These are phyloP conservation scores for Gandaritis pyraliata DNA, from an alignment of 2,888 invertebrate genomes.

Conservation along the genomic window DNA sequence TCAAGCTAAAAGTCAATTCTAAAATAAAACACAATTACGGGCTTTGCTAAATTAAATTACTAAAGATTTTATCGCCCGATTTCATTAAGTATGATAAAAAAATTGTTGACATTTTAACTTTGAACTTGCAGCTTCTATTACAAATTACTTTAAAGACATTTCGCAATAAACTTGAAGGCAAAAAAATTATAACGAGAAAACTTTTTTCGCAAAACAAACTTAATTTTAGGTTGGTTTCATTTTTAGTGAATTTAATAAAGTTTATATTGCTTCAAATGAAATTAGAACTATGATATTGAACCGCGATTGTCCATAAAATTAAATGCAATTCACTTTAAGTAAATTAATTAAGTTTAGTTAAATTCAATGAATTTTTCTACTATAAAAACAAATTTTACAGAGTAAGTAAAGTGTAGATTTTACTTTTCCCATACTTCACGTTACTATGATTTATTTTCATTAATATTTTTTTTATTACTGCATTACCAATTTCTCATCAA, in stretches of 20 bases:
- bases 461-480: conserved; percentile 11
- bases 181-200: conserved; percentile 9
- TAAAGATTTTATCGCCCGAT: background rate
- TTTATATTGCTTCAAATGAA: conserved; percentile 10
- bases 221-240: conserved; percentile 5
- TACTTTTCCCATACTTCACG: background rate
- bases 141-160: conserved; percentile 4
- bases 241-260: conserved; percentile 12
- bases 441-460: background rate
- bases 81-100: background rate
- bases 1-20: too few relatives aligned
- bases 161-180: conserved; percentile 1
- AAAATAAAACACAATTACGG: too few relatives aligned
- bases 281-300: conserved; percentile 15
- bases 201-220: conserved; percentile 8
- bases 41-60: too few relatives aligned
- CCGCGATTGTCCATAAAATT: background rate
- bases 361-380: too few relatives aligned
- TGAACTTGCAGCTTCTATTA: background rate
- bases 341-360: too few relatives aligned
- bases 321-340: background rate
- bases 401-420: too few relatives aligned
- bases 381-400: too few relatives aligned
- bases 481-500: conserved; percentile 24
- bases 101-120: background rate